Percentiles rank a stretch among this genome's conserved stretches.
Evolutionary conservation across 1,140 invertebrate genomes (phyloP).

Genomic region (Drosophila malerkotliana): DNA sequence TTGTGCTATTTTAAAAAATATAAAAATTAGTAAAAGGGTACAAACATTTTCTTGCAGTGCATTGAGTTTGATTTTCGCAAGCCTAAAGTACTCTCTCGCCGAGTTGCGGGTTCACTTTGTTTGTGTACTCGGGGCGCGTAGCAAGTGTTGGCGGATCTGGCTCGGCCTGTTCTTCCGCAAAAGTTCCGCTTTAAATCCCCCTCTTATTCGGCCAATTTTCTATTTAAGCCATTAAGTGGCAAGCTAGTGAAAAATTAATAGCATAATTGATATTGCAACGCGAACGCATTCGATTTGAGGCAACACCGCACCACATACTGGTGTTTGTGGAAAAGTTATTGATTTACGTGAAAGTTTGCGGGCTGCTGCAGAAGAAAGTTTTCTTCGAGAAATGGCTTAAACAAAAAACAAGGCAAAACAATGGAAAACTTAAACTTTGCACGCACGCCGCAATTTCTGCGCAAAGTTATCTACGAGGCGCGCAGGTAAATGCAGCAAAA

Average conservation of each 20-base stretch:
- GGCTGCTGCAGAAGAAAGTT: slow-evolving; percentile 67
- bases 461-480: slow-evolving; percentile 79
- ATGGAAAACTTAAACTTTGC: slow-evolving; percentile 83
- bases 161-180: slow-evolving; percentile 1
- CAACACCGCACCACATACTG: slow-evolving; percentile 7
- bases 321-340: slow-evolving; percentile 50
- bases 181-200: slow-evolving; percentile 38
- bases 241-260: slow-evolving; percentile 1
- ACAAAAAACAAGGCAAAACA: slow-evolving; percentile 30
- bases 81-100: not conserved
- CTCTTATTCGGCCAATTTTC: slow-evolving; percentile 16
- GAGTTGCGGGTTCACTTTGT: slow-evolving; percentile 54
- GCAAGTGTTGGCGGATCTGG: slow-evolving; percentile 51
- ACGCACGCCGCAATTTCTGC: slow-evolving; percentile 82
- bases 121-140: slow-evolving; percentile 64
- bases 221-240: slow-evolving; percentile 1
- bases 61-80: slow-evolving; percentile 5
- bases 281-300: not conserved
- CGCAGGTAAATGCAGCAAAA: slow-evolving; percentile 72
- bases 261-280: not conserved
- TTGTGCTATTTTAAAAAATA: not conserved
- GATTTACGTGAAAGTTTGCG: slow-evolving; percentile 72
- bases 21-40: not conserved
- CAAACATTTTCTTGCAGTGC: not conserved
- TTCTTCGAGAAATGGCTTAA: slow-evolving; percentile 49